phyloP scores from a whole-genome alignment of 2,113 vertebrate species.

The Prunella himalayana region DNA sequence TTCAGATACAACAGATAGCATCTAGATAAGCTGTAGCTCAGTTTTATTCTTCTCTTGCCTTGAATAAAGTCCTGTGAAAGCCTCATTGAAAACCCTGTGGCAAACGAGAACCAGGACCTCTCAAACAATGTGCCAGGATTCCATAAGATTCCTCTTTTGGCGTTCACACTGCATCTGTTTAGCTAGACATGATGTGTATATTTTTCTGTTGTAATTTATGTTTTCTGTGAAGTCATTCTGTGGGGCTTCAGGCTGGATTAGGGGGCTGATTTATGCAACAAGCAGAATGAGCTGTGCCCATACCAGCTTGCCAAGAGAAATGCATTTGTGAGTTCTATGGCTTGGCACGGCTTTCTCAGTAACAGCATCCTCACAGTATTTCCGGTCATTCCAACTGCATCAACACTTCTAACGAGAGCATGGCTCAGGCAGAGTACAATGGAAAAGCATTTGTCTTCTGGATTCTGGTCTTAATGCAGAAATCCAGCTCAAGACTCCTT shows the following conservation, averaged over 20 bases:
- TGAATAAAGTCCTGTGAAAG: not conserved
- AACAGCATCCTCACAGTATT: not conserved
- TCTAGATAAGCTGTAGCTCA: not conserved
- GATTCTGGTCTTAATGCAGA: not conserved
- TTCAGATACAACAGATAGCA: not conserved
- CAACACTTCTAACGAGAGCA: not conserved
- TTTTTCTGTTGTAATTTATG: not conserved
- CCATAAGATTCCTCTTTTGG: not conserved
- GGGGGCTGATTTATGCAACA: not conserved
- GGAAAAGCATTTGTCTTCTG: not conserved
- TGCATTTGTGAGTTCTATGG: not conserved
- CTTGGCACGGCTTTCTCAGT: not conserved
- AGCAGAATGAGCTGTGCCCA: not conserved
- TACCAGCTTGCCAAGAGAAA: not conserved
- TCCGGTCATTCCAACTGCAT: not conserved
- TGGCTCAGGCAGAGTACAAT: not conserved
- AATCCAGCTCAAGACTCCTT: not conserved
- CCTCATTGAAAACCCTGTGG: not conserved
- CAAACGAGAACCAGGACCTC: not conserved
- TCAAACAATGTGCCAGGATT: not conserved
- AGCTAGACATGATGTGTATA: not conserved
- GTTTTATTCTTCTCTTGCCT: not conserved
- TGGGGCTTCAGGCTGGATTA: not conserved
- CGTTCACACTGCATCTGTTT: not conserved
- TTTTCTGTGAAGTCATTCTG: not conserved